Conservation (phyloP, 1,140 invertebrate genomes). For the Trigoniulus corallinus region DNA sequence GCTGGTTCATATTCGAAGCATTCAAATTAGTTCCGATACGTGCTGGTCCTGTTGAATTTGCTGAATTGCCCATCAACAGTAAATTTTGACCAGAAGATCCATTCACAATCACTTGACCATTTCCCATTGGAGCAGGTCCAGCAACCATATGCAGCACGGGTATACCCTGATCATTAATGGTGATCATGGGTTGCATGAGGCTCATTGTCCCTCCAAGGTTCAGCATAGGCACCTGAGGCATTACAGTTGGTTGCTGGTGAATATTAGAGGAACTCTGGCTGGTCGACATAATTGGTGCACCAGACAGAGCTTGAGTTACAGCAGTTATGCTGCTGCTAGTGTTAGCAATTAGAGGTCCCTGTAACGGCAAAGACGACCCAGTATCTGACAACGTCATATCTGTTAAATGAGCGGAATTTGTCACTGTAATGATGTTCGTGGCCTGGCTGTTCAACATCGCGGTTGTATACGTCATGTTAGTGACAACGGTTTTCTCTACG, state of each 20-base stretch:
- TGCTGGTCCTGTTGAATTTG: too few relatives aligned
- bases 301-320: slow-evolving; percentile 12
- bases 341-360: neutral
- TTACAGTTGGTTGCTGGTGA: slow-evolving; percentile 2
- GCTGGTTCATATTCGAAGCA: neutral
- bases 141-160: slow-evolving; percentile 15
- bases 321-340: slow-evolving; percentile 1
- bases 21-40: too few relatives aligned
- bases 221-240: slow-evolving; percentile 6
- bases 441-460: too few relatives aligned
- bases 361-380: too few relatives aligned
- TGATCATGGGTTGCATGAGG: slow-evolving; percentile 15
- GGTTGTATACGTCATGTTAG: too few relatives aligned
- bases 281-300: slow-evolving; percentile 13
- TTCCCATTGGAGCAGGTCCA: slow-evolving; percentile 6
- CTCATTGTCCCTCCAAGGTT: slow-evolving; percentile 4
- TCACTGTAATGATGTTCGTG: too few relatives aligned
- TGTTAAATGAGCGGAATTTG: too few relatives aligned
- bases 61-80: neutral
- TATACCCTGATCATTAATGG: slow-evolving; percentile 21
- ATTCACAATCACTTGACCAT: neutral
- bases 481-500: too few relatives aligned
- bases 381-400: too few relatives aligned
- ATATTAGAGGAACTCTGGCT: slow-evolving; percentile 4
- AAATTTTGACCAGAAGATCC: neutral